Evolutionary conservation across 2,888 invertebrate genomes (phyloP).

Genomic region (Acanthococcus lagerstroemiae): DNA sequence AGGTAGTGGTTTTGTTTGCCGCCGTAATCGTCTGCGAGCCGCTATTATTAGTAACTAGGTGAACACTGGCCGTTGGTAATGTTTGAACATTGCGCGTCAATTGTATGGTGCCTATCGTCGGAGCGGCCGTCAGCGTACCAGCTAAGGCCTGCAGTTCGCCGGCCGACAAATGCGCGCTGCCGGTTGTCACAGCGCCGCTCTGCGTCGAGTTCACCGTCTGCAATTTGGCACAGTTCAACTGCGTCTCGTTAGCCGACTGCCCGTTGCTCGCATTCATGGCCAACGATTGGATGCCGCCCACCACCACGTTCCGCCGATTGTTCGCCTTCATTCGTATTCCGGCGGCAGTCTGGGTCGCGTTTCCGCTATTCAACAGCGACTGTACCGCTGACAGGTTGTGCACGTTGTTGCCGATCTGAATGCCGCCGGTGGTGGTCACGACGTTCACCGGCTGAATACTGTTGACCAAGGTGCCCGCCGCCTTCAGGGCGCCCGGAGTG

Average conservation of each 20-base stretch:
- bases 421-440: background rate
- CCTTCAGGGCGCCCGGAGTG: conserved; percentile 2
- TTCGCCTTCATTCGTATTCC: conserved; percentile 6
- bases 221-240: conserved; percentile 17
- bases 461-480: conserved; percentile 10
- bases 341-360: background rate
- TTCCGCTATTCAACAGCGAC: conserved; percentile 12
- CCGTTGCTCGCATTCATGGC: conserved; percentile 2
- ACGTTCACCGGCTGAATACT: conserved; percentile 19
- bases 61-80: conserved; percentile 24
- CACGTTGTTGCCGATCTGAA: conserved; percentile 17
- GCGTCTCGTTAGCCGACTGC: background rate
- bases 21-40: background rate
- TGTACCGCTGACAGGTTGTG: conserved; percentile 18
- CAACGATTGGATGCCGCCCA: conserved; percentile 3
- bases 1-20: conserved; percentile 1
- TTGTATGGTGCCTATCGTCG: conserved; percentile 25
- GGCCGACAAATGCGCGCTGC: conserved; percentile 9
- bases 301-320: conserved; percentile 9
- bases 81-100: conserved; percentile 21
- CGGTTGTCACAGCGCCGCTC: background rate
- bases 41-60: conserved; percentile 15
- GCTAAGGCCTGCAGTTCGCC: conserved; percentile 32
- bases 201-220: conserved; percentile 5
- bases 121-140: conserved; percentile 29